Conservation (phyloP, 2,888 invertebrate species). For the Andrena bucephala region DNA sequence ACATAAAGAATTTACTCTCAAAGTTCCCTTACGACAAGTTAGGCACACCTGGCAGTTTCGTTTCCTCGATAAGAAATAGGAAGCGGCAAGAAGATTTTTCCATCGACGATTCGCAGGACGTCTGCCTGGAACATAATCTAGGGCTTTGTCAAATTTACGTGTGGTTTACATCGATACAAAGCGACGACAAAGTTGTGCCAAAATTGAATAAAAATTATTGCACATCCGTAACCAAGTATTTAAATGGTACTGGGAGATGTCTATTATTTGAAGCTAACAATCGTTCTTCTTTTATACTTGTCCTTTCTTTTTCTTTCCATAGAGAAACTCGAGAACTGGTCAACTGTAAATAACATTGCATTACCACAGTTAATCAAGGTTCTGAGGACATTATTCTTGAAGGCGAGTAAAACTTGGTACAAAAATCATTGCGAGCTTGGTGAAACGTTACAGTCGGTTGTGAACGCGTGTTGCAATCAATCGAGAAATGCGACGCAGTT, state of each 20-base stretch:
- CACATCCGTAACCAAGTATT: constrained; percentile 85
- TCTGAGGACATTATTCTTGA: constrained; percentile 76
- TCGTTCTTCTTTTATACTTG: not conserved
- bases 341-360: constrained; percentile 61
- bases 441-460: constrained; percentile 71
- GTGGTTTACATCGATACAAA: constrained; percentile 85
- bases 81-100: constrained; percentile 84
- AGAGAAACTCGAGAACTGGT: constrained; percentile 78
- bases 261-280: constrained; percentile 33
- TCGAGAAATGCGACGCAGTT: constrained; percentile 77
- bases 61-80: constrained; percentile 70
- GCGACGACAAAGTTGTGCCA: constrained; percentile 85
- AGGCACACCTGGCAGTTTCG: constrained; percentile 57
- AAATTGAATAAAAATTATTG: constrained; percentile 82
- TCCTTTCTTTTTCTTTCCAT: constrained; percentile 18
- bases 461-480: constrained; percentile 71
- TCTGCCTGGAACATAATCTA: constrained; percentile 87
- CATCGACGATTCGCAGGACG: constrained; percentile 83
- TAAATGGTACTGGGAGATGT: constrained; percentile 84
- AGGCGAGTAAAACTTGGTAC: constrained; percentile 78
- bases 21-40: constrained; percentile 88
- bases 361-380: constrained; percentile 74
- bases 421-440: constrained; percentile 72
- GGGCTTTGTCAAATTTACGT: constrained; percentile 84
- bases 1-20: constrained; percentile 87